Evolutionary conservation across 2,797 vertebrate genomes (phyloP), one percentile per base, ranked within the genome.

Genomic region (Pogoniulus pusillus): DNA sequence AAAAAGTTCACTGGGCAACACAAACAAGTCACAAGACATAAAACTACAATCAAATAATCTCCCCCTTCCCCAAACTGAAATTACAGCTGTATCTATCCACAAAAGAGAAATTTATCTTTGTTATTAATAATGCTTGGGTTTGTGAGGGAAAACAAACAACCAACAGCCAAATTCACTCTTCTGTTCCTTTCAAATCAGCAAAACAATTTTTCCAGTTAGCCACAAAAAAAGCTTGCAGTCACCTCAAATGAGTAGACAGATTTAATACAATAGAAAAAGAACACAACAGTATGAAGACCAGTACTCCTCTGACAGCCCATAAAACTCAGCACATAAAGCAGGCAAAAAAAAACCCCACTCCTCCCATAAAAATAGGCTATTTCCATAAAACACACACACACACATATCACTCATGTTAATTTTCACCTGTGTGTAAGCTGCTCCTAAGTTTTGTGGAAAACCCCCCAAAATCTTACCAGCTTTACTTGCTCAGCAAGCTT

Each of bases 401-500:
- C 12, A n/a, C n/a, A 39, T 12, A 49, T 18, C 1, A 1, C 30
- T 32, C 6, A 1, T 10, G 27, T 55, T 34, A 45, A 51, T 18
- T 73, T 39, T 30, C 60, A 63, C 30, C 43, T 35, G 1, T 29
- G 17, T 34, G 14, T 39, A 65, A 57, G 43, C 16, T 35, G 19
- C 24, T 35, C 20, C 0, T 45, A 35, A 13, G 37, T 43, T 71
- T 54, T 30, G 53, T 68, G 0, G 1, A 66, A 43, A 17, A n/a
- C 45, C 62, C n/a, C 1, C 4, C 51, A 54, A 24, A 43, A 5
- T 47, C 98, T 97, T 90, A 99, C 98, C 98, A 98, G 96, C 96
- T 98, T 98, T 73, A 98, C 98, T 96, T 98, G 98, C 93, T 99
- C 98, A 11, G 98, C 97, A 92, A 98, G 97, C 79, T 98, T 99